phyloP scores from a whole-genome alignment of 2,888 invertebrate species.

The Melanostoma scalare region DNA sequence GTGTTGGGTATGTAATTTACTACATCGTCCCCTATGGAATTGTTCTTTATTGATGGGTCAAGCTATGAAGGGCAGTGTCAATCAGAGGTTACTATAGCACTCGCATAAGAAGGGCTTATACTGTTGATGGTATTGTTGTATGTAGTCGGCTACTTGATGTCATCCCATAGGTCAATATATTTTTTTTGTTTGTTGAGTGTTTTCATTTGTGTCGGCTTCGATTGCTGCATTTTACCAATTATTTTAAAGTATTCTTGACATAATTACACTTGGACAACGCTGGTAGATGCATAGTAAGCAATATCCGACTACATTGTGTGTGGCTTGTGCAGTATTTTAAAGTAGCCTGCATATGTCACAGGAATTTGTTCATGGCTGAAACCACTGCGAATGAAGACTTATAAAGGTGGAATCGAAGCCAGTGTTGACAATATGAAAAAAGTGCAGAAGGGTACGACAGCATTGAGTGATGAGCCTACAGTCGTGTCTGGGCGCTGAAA shows the following conservation, averaged over 20 bases:
- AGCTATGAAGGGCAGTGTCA: slow-evolving; percentile 44
- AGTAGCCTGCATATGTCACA: no score
- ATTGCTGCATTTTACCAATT: not conserved
- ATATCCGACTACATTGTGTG: slow-evolving; percentile 17
- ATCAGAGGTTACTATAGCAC: slow-evolving; percentile 34
- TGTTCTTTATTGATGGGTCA: slow-evolving; percentile 47
- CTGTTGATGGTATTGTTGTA: no score
- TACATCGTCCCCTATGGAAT: not conserved
- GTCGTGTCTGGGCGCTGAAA: no score
- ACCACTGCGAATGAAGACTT: no score
- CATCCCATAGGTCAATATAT: no score
- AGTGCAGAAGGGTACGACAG: no score
- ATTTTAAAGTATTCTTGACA: slow-evolving; percentile 38
- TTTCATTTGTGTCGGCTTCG: slow-evolving; percentile 4
- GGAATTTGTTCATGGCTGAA: no score
- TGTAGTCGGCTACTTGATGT: no score
- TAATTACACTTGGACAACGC: slow-evolving; percentile 32
- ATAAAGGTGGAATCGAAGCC: no score
- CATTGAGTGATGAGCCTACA: no score
- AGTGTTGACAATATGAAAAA: no score
- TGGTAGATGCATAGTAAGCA: slow-evolving; percentile 11
- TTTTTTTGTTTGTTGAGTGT: slow-evolving; percentile 8
- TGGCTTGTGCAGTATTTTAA: not conserved
- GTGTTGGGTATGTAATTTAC: slow-evolving; percentile 10
- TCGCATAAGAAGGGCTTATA: not conserved